These are phyloP conservation scores for Rachycentron canadum DNA, from an alignment of 2,797 vertebrate genomes.

Conservation along the genomic window DNA sequence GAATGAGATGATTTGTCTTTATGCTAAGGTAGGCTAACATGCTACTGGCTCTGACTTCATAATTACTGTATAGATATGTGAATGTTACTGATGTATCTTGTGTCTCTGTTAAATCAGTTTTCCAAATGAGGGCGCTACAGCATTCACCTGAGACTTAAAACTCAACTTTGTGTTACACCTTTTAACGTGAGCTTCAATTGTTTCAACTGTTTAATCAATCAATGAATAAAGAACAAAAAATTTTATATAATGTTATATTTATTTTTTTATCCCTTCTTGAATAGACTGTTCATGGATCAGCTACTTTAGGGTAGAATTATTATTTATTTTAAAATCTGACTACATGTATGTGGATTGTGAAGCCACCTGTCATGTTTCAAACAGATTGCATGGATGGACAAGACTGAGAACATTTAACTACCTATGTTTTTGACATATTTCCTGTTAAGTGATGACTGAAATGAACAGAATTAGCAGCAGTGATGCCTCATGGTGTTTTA, in stretches of 20 bases:
- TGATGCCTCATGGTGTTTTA: conserved; percentile 7
- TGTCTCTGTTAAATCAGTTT: background rate
- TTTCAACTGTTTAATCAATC: background rate
- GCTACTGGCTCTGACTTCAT: background rate
- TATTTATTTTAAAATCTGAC: background rate
- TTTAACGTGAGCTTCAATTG: background rate
- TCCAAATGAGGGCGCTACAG: background rate
- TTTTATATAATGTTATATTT: background rate
- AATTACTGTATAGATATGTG: no score
- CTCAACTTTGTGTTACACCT: background rate
- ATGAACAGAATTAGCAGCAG: conserved; percentile 27
- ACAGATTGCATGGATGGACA: background rate
- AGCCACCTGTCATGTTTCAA: no score
- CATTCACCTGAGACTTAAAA: background rate
- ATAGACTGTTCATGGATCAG: background rate
- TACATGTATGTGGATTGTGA: background rate
- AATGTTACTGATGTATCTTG: no score
- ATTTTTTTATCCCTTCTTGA: background rate
- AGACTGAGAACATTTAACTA: background rate
- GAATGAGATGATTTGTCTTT: background rate
- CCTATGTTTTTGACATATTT: conserved; percentile 4
- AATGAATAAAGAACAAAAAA: background rate
- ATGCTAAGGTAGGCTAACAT: background rate
- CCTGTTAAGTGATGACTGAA: conserved; percentile 9
- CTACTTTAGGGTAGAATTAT: background rate